Evolutionary conservation across 2,888 invertebrate genomes (phyloP), one percentile per base, ranked within the genome.

Genomic region (Erebia ligea): DNA sequence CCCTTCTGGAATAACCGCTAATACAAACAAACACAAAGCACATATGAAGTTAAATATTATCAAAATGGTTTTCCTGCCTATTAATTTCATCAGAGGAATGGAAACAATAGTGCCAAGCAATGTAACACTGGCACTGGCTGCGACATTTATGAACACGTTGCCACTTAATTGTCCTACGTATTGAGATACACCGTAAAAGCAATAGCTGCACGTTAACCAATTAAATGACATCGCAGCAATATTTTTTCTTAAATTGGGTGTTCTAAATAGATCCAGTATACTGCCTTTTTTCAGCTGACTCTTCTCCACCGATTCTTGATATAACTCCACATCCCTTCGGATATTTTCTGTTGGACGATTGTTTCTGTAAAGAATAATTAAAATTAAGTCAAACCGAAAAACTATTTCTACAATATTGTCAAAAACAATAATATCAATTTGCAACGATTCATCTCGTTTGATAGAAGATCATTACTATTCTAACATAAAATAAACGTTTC

Each of bases 181-280:
- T 83, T 98, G 97, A 0, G 97, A 96, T 42, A 98, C 95, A 1
- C 98, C 98, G 82, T 97, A 98, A 86, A 92, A 93, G 77, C 92
- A 93, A 76, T 98, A 95, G 59, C 97, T 97, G 73, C 97, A 96
- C 0, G 96, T 95, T 52, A 97, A 86, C 98, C 97, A 98, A 81
- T 96, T 96, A 78, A 96, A 95, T 63, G 95, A 94, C 88, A 97
- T 96, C 45, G 95, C 95, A 5, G 96, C 81, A 0, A 96, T 96
- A 80, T 97, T 96, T 69, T 94, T 88, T 68, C 97, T 88, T 85
- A 97, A 90, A 79, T 96, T 96, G 0, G 96, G 95, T 2, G 96
- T 96, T n/a, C 95, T 92, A 73, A 97, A 94, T 5, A 97, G 89
- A 84, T 97, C 96, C 10, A 95, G 8, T 25, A 96, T 81, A 25